Base-by-base conservation (phyloP, 2,113 vertebrate genomes). In the Guaruba guarouba region DNA sequence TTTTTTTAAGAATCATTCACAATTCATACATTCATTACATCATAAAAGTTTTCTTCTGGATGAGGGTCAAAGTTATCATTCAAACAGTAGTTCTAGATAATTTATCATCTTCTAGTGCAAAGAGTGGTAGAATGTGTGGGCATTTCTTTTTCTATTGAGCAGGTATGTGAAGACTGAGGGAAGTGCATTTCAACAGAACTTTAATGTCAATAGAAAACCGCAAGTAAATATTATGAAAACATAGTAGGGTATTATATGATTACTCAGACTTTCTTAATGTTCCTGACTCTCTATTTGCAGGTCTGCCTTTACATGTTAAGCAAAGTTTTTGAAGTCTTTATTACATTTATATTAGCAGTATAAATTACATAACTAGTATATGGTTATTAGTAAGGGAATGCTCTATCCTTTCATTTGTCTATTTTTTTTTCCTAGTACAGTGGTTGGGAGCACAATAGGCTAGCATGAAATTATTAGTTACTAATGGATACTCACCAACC, bases 401-500 rank as follows among this genome's bases (percentile, higher is more conserved):
- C 3, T 54, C 90, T 79, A 73, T 87, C 10, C 15, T 92, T 80
- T 73, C 25, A 33, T 79, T 10, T 78, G 75, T 51, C 13, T 79
- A 29, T 2, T 3, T 69, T 77, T 77, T 76, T 77, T 22, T 20
- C 22, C 61, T 66, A 59, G 10, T 52, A 25, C 14, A 87, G 35
- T 41, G 55, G 28, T 71, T 84, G 25, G 59, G 59, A 96, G 8
- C 48, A 87, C 79, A 96, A 95, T 81, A 57, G 41, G 11, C 17
- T 95, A 71, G 54, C 80, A 95, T 79, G 90, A n/a, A 95, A 95
- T 84, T 95, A 86, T 88, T 94, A 86, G n/a, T 88, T 95, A 92
- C 57, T 80, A 94, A 95, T 87, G 48, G 82, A 74, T 93, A 91
- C 82, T 94, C 93, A 88, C 27, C 28, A 91, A 96, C 82, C 85